Conservation (phyloP, 2,797 vertebrate species). For the Apogon hyalosoma region DNA sequence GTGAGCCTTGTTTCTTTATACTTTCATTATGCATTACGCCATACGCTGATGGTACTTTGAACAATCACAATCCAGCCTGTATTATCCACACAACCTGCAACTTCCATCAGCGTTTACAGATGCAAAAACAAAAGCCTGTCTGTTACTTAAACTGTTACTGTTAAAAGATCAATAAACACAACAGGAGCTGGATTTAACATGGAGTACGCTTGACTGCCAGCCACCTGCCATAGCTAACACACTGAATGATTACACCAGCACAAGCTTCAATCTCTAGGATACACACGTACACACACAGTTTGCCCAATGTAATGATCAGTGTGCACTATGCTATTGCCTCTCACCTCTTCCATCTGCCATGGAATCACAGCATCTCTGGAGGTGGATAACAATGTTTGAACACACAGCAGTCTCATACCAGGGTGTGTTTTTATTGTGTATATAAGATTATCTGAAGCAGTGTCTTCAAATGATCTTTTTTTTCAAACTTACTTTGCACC, state of each 20-base stretch:
- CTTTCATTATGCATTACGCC: too few species aligned
- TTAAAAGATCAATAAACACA: constrained; percentile 69
- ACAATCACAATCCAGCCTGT: constrained; percentile 25
- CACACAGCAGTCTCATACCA: constrained; percentile 38
- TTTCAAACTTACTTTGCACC: constrained; percentile 1
- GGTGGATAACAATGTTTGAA: constrained; percentile 68
- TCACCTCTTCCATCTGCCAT: constrained; percentile 71
- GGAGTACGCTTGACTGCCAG: constrained; percentile 58
- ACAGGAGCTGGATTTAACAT: constrained; percentile 64
- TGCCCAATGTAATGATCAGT: constrained; percentile 61
- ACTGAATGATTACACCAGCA: constrained; percentile 56
- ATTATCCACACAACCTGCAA: neutral
- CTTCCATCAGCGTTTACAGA: constrained; percentile 41
- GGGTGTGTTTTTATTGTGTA: constrained; percentile 61
- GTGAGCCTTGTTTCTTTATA: too few species aligned
- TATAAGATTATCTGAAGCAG: constrained; percentile 48
- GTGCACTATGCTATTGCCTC: constrained; percentile 50
- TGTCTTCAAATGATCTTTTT: constrained; percentile 32
- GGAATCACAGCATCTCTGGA: constrained; percentile 62
- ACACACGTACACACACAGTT: constrained; percentile 42
- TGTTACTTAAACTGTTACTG: constrained; percentile 43
- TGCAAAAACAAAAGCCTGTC: constrained; percentile 59
- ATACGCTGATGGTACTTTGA: neutral
- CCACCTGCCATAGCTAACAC: constrained; percentile 69
- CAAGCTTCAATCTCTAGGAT: constrained; percentile 41